Percentiles rank a stretch among this genome's conserved stretches.
Evolutionary conservation across 2,797 vertebrate species (phyloP).

Genomic region (Limnodromus scolopaceus): DNA sequence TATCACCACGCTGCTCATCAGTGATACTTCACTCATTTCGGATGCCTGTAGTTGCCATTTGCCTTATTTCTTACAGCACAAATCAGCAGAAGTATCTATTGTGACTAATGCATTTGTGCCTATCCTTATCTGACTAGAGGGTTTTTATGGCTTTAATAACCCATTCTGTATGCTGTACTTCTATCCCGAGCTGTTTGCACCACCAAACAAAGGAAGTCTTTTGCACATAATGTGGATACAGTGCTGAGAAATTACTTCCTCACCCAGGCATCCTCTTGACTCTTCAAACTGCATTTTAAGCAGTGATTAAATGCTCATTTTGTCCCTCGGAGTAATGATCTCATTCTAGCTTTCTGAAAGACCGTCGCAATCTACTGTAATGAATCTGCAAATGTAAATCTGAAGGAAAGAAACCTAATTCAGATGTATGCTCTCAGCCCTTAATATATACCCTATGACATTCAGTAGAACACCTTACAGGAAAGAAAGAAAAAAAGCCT

Average conservation of each 20-base stretch:
- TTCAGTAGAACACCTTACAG: background rate
- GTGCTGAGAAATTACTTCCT: conserved; percentile 69
- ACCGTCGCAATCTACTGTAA: conserved; percentile 35
- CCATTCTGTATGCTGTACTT: conserved; percentile 40
- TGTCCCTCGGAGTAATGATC: conserved; percentile 60
- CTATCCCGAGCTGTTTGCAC: conserved; percentile 24
- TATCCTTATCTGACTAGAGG: conserved; percentile 31
- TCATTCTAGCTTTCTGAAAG: conserved; percentile 52
- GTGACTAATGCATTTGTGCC: conserved; percentile 35
- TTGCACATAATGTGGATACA: conserved; percentile 60
- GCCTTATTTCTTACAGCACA: conserved; percentile 46
- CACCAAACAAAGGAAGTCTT: conserved; percentile 55
- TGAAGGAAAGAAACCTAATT: conserved; percentile 54
- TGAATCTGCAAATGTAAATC: conserved; percentile 61
- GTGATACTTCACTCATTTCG: conserved; percentile 36
- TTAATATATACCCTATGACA: background rate
- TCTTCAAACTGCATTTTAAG: conserved; percentile 67
- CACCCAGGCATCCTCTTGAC: conserved; percentile 56
- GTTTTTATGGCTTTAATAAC: conserved; percentile 50
- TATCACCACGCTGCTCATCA: conserved; percentile 38
- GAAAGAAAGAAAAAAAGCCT: background rate
- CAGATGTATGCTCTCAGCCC: conserved; percentile 20
- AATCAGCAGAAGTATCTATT: conserved; percentile 53
- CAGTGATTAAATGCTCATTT: conserved; percentile 59
- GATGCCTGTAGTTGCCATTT: conserved; percentile 50